Evolutionary conservation across 1,140 invertebrate genomes (phyloP), one percentile per base, ranked within the genome.

Genomic region (Sesamia nonagrioides): DNA sequence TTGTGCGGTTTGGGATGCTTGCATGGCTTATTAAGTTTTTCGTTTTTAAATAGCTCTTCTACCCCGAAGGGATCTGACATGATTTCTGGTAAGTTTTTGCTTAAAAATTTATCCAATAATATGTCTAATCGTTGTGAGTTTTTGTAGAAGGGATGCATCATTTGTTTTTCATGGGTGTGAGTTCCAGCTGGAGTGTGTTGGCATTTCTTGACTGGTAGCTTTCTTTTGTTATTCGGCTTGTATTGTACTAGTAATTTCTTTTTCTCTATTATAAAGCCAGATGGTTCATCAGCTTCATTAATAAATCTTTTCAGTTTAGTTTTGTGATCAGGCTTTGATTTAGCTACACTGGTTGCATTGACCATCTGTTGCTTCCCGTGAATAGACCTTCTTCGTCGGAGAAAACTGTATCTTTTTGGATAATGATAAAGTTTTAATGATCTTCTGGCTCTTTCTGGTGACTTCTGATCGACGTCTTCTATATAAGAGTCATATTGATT

Each of bases 91-190:
- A 87, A 21, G 60, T 79, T 86, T 40, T 83, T 83, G 13, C 78
- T 69, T 11, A 84, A 35, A 66, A 88, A 82, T 37, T 82, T 68
- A 17, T 87, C 83, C 7, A 93, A 54, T 0, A 92, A 72, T 71
- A 92, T 87, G 63, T 92, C 87, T 15, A 92, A 60, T 35, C 86
- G 78, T 78, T 91, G 88, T 6, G 86, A 88, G 56, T 90, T 85
- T 56, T 91, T 88, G 37, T 91, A 88, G 42, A 84, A 91, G 6
- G 90, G 87, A 84, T 93, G 87, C 45, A 92, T 92, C 8, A 87
- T 40, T 45, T 92, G 72, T 33, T 85, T 84, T 48, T 91, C 91
- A 45, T 90, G 88, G 2, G 84, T 78, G 60, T 89, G 87, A 0
- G 71, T 69, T 6, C 88, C 83, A 56, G 88, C 86, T 3, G 81